Percentiles rank a stretch among this genome's conserved stretches.
Conservation (phyloP, 2,797 vertebrate genomes). For the Chelon auratus region DNA sequence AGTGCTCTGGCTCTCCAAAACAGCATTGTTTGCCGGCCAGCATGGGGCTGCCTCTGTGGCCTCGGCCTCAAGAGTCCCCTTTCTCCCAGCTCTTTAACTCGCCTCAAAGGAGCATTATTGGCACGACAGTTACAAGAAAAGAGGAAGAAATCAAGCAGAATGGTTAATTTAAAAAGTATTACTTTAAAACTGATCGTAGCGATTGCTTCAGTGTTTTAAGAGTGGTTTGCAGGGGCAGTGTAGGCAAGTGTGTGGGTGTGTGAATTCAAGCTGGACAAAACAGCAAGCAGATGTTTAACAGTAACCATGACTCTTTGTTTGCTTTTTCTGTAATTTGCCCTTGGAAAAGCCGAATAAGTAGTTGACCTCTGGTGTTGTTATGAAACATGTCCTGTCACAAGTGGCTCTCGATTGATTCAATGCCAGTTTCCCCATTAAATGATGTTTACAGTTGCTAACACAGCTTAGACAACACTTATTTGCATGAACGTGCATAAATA, state of each 20-base stretch:
- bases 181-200: slow-evolving; percentile 54
- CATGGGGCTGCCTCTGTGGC: slow-evolving; percentile 82
- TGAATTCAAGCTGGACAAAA: slow-evolving; percentile 40
- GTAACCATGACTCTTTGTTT: slow-evolving; percentile 45
- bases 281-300: slow-evolving; percentile 47
- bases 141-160: slow-evolving; percentile 70
- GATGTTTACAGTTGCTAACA: neutral
- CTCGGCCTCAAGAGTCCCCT: slow-evolving; percentile 69
- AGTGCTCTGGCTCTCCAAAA: slow-evolving; percentile 75
- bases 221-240: slow-evolving; percentile 4
- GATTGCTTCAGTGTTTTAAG: slow-evolving; percentile 5
- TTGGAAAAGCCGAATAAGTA: slow-evolving; percentile 25
- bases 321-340: slow-evolving; percentile 36
- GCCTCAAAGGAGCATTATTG: slow-evolving; percentile 77
- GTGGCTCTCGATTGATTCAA: slow-evolving; percentile 13
- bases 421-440: slow-evolving; percentile 8
- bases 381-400: slow-evolving; percentile 33
- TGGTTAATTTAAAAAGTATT: slow-evolving; percentile 77
- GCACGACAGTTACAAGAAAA: slow-evolving; percentile 81
- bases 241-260: slow-evolving; percentile 44
- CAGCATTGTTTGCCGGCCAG: slow-evolving; percentile 85
- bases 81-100: slow-evolving; percentile 74
- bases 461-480: slow-evolving; percentile 3
- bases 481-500: slow-evolving; percentile 2
- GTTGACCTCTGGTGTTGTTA: slow-evolving; percentile 48